Conservation (phyloP, 2,797 vertebrate genomes). For the Cossypha polioptera region DNA sequence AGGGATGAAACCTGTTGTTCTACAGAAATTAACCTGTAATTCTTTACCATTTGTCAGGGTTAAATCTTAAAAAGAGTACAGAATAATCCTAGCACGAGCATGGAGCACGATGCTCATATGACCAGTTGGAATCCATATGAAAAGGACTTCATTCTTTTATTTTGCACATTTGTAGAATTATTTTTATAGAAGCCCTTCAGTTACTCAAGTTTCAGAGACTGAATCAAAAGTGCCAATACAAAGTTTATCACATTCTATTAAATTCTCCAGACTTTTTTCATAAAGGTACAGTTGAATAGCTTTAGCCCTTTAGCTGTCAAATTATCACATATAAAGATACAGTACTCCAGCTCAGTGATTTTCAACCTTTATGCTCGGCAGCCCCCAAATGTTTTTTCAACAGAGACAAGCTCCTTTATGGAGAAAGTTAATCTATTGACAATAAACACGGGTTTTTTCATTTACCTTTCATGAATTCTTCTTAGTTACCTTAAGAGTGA, state of each 20-base stretch:
- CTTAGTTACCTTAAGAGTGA: conserved; percentile 2
- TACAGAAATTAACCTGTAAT: background rate
- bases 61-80: background rate
- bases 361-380: conserved; percentile 29
- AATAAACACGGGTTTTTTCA: background rate
- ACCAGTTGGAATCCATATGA: conserved; percentile 23
- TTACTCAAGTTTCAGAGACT: conserved; percentile 6
- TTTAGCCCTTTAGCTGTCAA: conserved; percentile 50
- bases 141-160: conserved; percentile 4
- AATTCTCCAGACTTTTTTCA: conserved; percentile 37
- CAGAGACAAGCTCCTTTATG: background rate
- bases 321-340: conserved; percentile 44
- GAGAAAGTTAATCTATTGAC: conserved; percentile 15
- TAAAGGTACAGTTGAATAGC: conserved; percentile 36
- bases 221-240: conserved; percentile 46
- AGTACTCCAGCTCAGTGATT: conserved; percentile 44
- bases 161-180: background rate
- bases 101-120: background rate
- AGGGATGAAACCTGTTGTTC: background rate
- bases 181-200: conserved; percentile 30
- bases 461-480: conserved; percentile 50
- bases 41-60: background rate
- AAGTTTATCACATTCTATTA: conserved; percentile 43
- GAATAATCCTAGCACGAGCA: background rate
- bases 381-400: conserved; percentile 12